Evolutionary conservation across 2,888 invertebrate genomes (phyloP), one percentile per base, ranked within the genome.

Genomic region (Idaea biselata): DNA sequence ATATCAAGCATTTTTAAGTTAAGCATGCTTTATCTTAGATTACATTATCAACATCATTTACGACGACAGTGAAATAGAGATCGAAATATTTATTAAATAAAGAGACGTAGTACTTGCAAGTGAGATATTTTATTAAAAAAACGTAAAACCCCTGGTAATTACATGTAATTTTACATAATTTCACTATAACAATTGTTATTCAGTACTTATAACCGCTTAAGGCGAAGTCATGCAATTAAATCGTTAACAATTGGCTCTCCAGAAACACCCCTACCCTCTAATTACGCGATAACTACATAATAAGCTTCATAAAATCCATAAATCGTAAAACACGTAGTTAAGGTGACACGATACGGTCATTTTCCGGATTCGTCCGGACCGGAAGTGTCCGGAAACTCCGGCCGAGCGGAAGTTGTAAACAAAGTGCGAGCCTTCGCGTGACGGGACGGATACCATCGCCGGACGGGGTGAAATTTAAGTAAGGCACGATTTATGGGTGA

Each of bases 401-500:
- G 65, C 75, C 74, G 71, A 68, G 81, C 86, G 88, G 88, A 88
- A 88, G 89, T 88, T 86, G 90, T 89, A 88, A 88, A 90, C 89
- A 90, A 89, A 90, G 88, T 88, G 88, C 83, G 86, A 89, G 89
- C 84, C 88, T 88, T 91, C 85, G 89, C 90, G 91, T 90, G 89
- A 81, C 69, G 72, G 68, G 64, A 63, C 68, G 72, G 70, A 72
- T 72, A 68, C 72, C 55, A 70, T 72, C 72, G 65, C 17, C 61
- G 63, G 53, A 60, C 59, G 56, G 62, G 63, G 67, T 58, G 66
- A 62, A 62, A 60, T 59, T 60, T 63, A 67, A 63, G 65, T 63
- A 56, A 62, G 69, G 53, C 61, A 61, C 55, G 65, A 70, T 70
- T 70, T 70, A 70, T 68, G 57, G 66, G 57, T 6, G 55, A 59